A percentile compares a stretch with the other conserved stretches of the same genome.
phyloP scores from a whole-genome alignment of 2,113 vertebrate species.

The Zosterops hypoxanthus region DNA sequence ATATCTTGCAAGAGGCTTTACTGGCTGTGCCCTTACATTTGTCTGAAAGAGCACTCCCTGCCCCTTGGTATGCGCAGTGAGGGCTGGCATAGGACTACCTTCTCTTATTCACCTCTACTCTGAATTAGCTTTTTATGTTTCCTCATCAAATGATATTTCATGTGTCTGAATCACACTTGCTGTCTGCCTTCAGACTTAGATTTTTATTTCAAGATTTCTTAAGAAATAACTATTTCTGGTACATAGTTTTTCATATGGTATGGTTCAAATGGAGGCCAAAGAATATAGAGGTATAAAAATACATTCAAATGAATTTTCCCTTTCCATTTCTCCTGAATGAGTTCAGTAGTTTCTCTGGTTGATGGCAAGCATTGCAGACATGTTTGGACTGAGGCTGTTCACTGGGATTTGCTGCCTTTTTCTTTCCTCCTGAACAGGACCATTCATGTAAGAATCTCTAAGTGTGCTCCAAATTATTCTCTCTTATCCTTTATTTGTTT shows the following conservation, averaged over 20 bases:
- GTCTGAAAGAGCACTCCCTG: neutral
- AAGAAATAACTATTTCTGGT: neutral
- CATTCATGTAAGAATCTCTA: neutral
- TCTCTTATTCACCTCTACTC: neutral
- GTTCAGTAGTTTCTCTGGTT: neutral
- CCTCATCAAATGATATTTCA: neutral
- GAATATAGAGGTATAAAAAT: neutral
- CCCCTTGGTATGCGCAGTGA: neutral
- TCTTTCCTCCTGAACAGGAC: neutral
- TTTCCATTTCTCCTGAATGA: neutral
- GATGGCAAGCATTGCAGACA: neutral
- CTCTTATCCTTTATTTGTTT: neutral
- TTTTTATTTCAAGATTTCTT: neutral
- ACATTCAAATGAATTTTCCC: neutral
- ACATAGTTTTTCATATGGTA: neutral
- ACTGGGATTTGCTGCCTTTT: neutral
- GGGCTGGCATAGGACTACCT: neutral
- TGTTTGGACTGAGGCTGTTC: neutral
- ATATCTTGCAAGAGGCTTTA: neutral
- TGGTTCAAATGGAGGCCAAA: neutral
- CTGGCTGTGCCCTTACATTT: neutral
- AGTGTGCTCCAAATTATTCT: neutral
- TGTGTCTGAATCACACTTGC: neutral
- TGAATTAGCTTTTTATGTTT: neutral
- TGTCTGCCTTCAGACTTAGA: neutral